Percentiles rank a stretch among this genome's conserved stretches.
These are phyloP conservation scores for Euura lappo DNA, from an alignment of 1,140 invertebrate genomes.

Conservation along the genomic window DNA sequence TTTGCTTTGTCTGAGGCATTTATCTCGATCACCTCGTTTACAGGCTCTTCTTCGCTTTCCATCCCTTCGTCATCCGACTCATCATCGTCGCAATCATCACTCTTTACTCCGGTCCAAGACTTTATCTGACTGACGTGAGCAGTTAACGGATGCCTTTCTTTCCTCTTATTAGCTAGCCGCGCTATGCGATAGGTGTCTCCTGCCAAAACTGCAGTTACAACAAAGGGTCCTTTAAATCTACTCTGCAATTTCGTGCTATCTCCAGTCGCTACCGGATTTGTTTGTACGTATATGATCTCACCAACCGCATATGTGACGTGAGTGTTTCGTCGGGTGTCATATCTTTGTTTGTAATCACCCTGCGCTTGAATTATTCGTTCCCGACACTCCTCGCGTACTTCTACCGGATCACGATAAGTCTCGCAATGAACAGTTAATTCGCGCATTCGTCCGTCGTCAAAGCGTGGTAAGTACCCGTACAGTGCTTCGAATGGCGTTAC, in stretches of 20 bases:
- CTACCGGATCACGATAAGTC: constrained; percentile 16
- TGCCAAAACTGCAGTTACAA: constrained; percentile 6
- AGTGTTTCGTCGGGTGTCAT: constrained; percentile 21
- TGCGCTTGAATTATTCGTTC: constrained; percentile 22
- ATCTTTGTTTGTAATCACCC: constrained; percentile 21
- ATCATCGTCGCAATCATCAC: no score
- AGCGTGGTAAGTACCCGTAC: constrained; percentile 26
- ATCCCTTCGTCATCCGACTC: background rate
- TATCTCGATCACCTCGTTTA: no score
- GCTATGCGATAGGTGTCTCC: constrained; percentile 8
- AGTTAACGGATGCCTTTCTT: background rate
- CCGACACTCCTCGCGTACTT: constrained; percentile 17
- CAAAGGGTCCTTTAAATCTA: constrained; percentile 15
- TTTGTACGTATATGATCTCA: constrained; percentile 29
- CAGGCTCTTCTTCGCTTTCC: no score
- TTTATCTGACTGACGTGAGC: constrained; percentile 25
- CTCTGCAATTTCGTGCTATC: constrained; percentile 27
- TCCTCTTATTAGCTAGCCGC: constrained; percentile 14
- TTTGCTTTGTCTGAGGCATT: background rate
- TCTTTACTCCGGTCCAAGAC: constrained; percentile 15
- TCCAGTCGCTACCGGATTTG: constrained; percentile 17
- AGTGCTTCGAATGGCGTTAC: constrained; percentile 25
- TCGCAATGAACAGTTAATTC: background rate
- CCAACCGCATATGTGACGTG: constrained; percentile 25
- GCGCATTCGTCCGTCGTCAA: constrained; percentile 18